Evolutionary conservation across 2,113 vertebrate species (phyloP).

Genomic region (Acinonyx jubatus): DNA sequence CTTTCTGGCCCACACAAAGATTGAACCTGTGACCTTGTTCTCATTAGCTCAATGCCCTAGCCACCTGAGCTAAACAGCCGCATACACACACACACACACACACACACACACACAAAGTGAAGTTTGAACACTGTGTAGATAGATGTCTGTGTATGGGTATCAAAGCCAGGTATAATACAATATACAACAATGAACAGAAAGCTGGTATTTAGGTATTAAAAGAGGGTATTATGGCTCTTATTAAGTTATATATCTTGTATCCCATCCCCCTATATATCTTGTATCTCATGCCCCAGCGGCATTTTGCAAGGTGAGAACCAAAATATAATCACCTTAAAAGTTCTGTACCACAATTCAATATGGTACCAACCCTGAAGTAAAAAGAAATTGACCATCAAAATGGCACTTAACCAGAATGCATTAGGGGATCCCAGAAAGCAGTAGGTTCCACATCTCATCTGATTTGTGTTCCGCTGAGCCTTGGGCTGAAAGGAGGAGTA

Average conservation of each 20-base stretch:
- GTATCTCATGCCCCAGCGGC: not conserved
- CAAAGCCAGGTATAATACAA: conserved; percentile 29
- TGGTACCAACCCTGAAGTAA: not conserved
- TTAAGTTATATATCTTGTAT: not conserved
- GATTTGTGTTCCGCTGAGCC: not conserved
- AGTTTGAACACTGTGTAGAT: conserved; percentile 36
- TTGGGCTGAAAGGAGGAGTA: not conserved
- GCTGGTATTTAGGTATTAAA: not conserved
- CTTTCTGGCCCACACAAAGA: conserved; percentile 70
- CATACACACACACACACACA: too few species aligned
- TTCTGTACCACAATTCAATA: not conserved
- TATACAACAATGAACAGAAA: not conserved
- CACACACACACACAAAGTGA: not conserved
- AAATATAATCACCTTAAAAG: not conserved
- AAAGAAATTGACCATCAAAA: not conserved
- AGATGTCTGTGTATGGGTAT: not conserved
- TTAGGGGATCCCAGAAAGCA: not conserved
- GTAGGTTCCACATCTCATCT: not conserved
- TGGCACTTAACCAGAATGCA: not conserved
- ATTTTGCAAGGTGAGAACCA: conserved; percentile 22
- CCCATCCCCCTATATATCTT: not conserved
- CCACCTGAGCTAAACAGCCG: conserved; percentile 64
- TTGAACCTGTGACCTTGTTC: conserved; percentile 74
- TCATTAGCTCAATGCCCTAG: conserved; percentile 73
- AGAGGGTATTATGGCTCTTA: not conserved